Percentiles rank a stretch among this genome's conserved stretches.
Conservation (phyloP, 2,888 invertebrate genomes). For the Platycnemis pennipes region DNA sequence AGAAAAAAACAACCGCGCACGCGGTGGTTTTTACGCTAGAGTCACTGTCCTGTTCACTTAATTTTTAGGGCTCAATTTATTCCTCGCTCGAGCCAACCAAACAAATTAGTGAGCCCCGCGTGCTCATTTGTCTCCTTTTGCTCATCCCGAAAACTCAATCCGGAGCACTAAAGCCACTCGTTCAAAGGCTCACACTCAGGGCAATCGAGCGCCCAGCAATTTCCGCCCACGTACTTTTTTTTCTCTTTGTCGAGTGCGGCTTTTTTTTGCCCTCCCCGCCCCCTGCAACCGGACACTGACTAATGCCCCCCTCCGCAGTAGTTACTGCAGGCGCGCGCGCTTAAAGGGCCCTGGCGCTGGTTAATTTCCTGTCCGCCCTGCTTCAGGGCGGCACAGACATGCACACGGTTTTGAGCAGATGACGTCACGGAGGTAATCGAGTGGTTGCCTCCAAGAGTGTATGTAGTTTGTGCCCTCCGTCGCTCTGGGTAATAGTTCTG, state of each 20-base stretch:
- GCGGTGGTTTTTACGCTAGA: too few relatives aligned
- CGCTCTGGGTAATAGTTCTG: not conserved
- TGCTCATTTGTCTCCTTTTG: not conserved
- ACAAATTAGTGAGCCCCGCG: not conserved
- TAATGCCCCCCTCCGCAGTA: not conserved
- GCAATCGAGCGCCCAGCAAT: not conserved
- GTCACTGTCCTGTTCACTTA: too few relatives aligned
- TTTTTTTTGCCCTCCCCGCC: not conserved
- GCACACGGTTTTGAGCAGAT: not conserved
- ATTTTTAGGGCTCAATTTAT: not conserved
- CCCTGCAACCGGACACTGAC: constrained; percentile 20
- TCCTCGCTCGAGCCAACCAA: not conserved
- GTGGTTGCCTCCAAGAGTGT: not conserved
- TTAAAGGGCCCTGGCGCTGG: not conserved
- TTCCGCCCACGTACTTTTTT: not conserved
- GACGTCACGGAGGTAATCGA: constrained; percentile 26
- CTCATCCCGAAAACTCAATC: not conserved
- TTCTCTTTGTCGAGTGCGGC: not conserved
- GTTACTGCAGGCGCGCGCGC: not conserved
- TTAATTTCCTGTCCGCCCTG: constrained; percentile 18
- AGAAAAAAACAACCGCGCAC: too few relatives aligned
- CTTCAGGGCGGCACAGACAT: not conserved
- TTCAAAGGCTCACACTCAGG: not conserved
- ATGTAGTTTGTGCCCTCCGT: not conserved
- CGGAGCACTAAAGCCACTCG: not conserved